phyloP scores from a whole-genome alignment of 2,113 vertebrate genomes.

The Sorex fumeus region DNA sequence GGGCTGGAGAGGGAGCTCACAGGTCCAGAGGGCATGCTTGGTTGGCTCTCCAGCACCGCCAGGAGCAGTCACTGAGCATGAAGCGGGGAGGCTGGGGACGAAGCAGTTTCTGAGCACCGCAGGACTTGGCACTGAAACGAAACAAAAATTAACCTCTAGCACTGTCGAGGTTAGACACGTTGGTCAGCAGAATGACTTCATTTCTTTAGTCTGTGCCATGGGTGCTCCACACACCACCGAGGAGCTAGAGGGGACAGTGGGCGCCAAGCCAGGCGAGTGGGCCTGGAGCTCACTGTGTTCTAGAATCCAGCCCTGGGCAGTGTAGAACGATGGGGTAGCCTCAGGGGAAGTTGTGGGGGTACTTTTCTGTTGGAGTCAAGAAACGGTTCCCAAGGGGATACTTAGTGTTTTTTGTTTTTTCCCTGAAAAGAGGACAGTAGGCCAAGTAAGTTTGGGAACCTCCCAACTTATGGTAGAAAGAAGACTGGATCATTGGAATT shows the following conservation, averaged over 20 bases:
- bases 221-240: not conserved
- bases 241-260: not conserved
- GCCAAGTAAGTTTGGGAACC: not conserved
- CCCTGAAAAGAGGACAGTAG: not conserved
- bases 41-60: no score
- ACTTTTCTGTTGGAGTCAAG: no score
- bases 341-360: no score
- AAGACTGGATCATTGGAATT: not conserved
- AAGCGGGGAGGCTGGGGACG: no score
- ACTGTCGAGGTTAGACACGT: not conserved
- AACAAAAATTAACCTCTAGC: constrained; percentile 11
- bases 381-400: no score
- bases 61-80: no score
- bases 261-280: no score
- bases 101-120: no score
- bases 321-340: no score
- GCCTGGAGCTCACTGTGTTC: not conserved
- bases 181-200: not conserved
- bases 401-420: not conserved
- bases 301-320: not conserved
- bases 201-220: not conserved
- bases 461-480: no score
- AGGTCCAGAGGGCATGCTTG: no score
- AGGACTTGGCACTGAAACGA: not conserved
- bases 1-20: no score